Conservation (phyloP, 2,113 vertebrate species). For the Phyllostomus discolor region DNA sequence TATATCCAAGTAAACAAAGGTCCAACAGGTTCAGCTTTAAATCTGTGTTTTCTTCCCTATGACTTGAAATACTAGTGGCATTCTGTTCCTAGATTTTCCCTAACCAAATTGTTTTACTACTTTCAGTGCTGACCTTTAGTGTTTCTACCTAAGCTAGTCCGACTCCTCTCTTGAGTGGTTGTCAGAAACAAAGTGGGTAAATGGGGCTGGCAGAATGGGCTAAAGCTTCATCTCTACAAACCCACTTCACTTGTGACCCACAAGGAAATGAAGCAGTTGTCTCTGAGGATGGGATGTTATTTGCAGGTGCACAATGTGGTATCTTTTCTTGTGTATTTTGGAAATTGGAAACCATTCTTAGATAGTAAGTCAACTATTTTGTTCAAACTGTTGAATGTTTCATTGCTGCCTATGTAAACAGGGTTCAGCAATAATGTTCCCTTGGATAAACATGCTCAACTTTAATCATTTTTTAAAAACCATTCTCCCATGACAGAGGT, state of each 20-base stretch:
- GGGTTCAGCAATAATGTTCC: slow-evolving; percentile 45
- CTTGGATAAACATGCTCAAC: slow-evolving; percentile 42
- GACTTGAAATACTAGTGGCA: not conserved
- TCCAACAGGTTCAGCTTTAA: not conserved
- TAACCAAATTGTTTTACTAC: not conserved
- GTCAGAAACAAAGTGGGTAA: not conserved
- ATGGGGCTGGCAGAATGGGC: not conserved
- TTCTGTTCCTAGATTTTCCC: slow-evolving; percentile 6
- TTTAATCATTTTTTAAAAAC: slow-evolving; percentile 61
- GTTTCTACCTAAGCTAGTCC: not conserved
- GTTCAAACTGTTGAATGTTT: slow-evolving; percentile 33
- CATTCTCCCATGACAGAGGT: slow-evolving; percentile 36
- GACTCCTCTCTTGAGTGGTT: not conserved
- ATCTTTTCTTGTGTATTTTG: slow-evolving; percentile 17
- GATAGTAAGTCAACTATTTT: slow-evolving; percentile 21
- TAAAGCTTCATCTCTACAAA: not conserved
- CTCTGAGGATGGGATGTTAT: not conserved
- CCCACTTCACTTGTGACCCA: not conserved
- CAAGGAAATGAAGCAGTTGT: not conserved
- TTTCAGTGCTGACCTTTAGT: slow-evolving; percentile 24
- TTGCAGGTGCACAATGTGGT: slow-evolving; percentile 28
- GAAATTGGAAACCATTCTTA: slow-evolving; percentile 47
- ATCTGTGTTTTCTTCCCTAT: not conserved
- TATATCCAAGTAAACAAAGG: not conserved
- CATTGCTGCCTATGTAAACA: slow-evolving; percentile 41